A percentile compares a stretch with the other conserved stretches of the same genome.
Conservation (phyloP, 2,888 invertebrate genomes). For the Glaucopsyche alexis region DNA sequence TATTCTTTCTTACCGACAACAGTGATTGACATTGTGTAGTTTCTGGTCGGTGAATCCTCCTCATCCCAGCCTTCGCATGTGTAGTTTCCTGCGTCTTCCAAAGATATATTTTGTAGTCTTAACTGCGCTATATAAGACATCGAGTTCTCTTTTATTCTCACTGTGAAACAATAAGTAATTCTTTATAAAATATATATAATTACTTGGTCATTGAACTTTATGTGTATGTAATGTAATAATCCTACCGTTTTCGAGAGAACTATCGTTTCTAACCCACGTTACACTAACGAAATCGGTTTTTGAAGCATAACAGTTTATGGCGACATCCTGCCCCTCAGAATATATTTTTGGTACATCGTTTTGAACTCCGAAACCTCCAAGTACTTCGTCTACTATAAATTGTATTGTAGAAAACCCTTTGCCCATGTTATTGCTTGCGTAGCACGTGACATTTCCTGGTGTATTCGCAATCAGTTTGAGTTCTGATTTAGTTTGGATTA, state of each 20-base stretch:
- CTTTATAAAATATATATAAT: background rate
- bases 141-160: slow-evolving; percentile 43
- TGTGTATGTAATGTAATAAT: slow-evolving; percentile 16
- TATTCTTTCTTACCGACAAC: slow-evolving; percentile 52
- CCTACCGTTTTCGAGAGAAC: slow-evolving; percentile 43
- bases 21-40: slow-evolving; percentile 46
- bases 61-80: slow-evolving; percentile 50
- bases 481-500: slow-evolving; percentile 49
- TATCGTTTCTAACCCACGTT: slow-evolving; percentile 52
- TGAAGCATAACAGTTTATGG: slow-evolving; percentile 59
- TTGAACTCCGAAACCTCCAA: slow-evolving; percentile 58
- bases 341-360: slow-evolving; percentile 44
- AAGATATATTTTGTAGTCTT: slow-evolving; percentile 49
- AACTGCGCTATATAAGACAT: slow-evolving; percentile 57
- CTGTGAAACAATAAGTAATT: slow-evolving; percentile 45
- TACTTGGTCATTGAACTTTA: background rate
- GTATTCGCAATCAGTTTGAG: slow-evolving; percentile 46
- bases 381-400: slow-evolving; percentile 58
- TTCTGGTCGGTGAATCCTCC: slow-evolving; percentile 42
- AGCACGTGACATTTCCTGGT: slow-evolving; percentile 57
- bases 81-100: slow-evolving; percentile 54
- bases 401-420: slow-evolving; percentile 35
- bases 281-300: slow-evolving; percentile 55
- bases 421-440: slow-evolving; percentile 45
- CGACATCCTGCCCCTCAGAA: slow-evolving; percentile 50